Conservation (phyloP, 2,888 invertebrate species). For the Caenorhabditis uteleia region DNA sequence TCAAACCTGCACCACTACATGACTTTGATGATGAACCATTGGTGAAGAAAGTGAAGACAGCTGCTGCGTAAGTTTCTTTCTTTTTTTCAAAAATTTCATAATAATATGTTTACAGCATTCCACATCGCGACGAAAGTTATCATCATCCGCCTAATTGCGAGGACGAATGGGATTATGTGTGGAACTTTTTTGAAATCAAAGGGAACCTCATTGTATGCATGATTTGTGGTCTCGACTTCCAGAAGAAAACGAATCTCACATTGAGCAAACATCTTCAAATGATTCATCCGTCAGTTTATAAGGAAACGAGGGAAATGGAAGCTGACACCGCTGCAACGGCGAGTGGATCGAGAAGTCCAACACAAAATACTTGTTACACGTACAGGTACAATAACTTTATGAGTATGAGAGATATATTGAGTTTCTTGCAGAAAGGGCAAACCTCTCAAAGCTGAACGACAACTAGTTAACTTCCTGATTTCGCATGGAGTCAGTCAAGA, state of each 20-base stretch:
- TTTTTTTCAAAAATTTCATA: background rate
- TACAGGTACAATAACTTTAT: too few relatives aligned
- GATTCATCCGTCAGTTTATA: conserved; percentile 1
- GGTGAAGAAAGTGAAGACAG: background rate
- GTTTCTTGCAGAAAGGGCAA: background rate
- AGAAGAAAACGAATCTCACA: background rate
- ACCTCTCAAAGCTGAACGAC: background rate
- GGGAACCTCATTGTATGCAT: background rate
- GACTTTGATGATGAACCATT: too few relatives aligned
- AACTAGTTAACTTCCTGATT: background rate
- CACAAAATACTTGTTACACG: too few relatives aligned
- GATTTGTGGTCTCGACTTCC: conserved; percentile 1
- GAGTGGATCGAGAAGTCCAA: too few relatives aligned
- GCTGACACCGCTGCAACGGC: too few relatives aligned
- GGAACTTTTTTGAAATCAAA: background rate
- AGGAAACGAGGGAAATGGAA: background rate
- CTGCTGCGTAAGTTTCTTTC: background rate
- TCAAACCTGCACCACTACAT: too few relatives aligned
- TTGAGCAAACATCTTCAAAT: conserved; percentile 1
- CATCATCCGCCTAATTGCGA: background rate
- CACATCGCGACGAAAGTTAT: background rate
- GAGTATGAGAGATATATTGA: too few relatives aligned
- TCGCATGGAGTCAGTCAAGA: conserved; percentile 1
- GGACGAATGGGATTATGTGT: background rate
- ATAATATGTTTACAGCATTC: background rate